A percentile compares a stretch with the other conserved stretches of the same genome.
phyloP scores from a whole-genome alignment of 2,113 vertebrate species.

The Callipepla californica region DNA sequence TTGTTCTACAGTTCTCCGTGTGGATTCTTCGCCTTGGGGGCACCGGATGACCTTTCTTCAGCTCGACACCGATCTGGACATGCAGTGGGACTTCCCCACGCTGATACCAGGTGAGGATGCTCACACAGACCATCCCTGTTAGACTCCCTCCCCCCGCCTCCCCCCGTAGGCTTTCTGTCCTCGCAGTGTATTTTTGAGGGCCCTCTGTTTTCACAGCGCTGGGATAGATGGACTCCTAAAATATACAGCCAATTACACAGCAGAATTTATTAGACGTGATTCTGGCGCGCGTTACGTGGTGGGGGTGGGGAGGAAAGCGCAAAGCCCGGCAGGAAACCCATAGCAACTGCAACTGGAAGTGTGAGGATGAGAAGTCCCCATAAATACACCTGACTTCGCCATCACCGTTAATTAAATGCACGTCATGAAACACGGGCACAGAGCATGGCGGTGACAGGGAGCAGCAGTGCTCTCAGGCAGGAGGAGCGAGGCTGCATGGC shows the following conservation, averaged over 20 bases:
- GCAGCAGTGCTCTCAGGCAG: neutral
- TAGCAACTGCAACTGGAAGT: constrained; percentile 42
- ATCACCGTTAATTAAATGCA: constrained; percentile 52
- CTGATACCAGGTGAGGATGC: fast-evolving
- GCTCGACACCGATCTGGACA: neutral
- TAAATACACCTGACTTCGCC: constrained; percentile 60
- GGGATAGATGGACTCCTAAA: constrained; percentile 27
- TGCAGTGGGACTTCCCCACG: neutral
- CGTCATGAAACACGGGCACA: constrained; percentile 29
- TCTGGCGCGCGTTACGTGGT: neutral
- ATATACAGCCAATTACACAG: neutral
- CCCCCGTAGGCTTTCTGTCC: neutral
- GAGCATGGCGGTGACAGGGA: neutral
- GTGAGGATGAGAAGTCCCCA: constrained; percentile 39
- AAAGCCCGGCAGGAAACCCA: constrained; percentile 28
- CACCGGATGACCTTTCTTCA: neutral
- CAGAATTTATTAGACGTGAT: constrained; percentile 45
- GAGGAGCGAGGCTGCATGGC: neutral
- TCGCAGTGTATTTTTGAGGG: constrained; percentile 9
- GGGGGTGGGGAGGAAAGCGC: neutral
- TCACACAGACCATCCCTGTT: neutral
- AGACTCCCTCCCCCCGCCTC: neutral
- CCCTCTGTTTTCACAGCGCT: neutral
- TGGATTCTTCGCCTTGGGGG: neutral
- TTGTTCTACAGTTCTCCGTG: neutral